Conservation (phyloP, 2,797 vertebrate species). For the Hippopotamyrus pictus region DNA sequence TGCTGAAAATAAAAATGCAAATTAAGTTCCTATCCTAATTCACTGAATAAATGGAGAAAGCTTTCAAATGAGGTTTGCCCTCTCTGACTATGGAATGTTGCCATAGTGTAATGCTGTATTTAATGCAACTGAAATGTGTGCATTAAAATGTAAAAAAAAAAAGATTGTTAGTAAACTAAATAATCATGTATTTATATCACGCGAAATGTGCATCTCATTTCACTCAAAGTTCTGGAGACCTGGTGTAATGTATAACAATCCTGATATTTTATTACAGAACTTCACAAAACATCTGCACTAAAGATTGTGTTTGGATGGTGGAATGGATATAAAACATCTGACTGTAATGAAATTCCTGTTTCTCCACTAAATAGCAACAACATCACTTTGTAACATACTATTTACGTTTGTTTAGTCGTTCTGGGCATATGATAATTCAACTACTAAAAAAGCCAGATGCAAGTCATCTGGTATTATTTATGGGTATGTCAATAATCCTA, state of each 20-base stretch:
- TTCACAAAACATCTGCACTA: neutral
- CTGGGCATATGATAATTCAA: neutral
- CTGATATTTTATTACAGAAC: neutral
- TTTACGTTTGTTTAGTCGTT: neutral
- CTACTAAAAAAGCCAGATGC: neutral
- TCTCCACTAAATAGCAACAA: neutral
- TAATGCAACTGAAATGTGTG: neutral
- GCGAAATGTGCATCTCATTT: neutral
- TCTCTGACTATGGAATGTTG: neutral
- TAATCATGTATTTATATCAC: neutral
- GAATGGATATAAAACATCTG: neutral
- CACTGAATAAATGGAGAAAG: neutral
- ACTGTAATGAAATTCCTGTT: neutral
- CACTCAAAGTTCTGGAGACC: neutral
- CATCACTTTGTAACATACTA: neutral
- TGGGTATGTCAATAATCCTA: neutral
- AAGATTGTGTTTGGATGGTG: neutral
- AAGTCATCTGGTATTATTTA: neutral
- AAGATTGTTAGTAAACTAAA: neutral
- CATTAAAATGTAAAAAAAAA: neutral
- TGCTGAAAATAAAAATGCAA: constrained; percentile 7
- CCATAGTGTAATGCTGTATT: neutral
- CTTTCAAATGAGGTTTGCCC: neutral
- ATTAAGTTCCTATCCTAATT: neutral
- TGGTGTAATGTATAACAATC: neutral